These are phyloP conservation scores for Cotesia chilonis DNA, from an alignment of 1,140 invertebrate species.

Conservation along the genomic window DNA sequence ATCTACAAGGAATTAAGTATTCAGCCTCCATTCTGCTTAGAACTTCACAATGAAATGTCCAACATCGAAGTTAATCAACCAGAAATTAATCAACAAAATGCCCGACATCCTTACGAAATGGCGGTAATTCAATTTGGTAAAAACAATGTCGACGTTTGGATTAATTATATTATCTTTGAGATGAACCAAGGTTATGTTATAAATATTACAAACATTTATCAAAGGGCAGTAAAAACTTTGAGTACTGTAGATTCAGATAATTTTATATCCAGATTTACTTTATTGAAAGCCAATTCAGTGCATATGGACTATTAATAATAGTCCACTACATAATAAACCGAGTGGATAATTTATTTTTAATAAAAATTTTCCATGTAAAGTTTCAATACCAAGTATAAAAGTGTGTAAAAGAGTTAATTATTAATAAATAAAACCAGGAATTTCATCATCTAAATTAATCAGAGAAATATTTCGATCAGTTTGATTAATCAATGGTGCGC, in stretches of 20 bases:
- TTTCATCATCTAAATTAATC: constrained; percentile 70
- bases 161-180: constrained; percentile 70
- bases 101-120: constrained; percentile 62
- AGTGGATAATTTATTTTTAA: neutral
- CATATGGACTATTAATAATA: constrained; percentile 22
- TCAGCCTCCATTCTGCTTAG: constrained; percentile 60
- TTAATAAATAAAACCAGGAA: constrained; percentile 51
- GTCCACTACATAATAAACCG: too few species aligned
- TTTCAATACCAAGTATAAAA: neutral
- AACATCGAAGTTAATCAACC: constrained; percentile 64
- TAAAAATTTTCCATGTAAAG: neutral
- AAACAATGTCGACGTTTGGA: constrained; percentile 67
- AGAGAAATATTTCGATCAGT: constrained; percentile 73
- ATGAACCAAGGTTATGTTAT: constrained; percentile 62
- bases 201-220: constrained; percentile 61
- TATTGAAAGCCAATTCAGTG: constrained; percentile 47
- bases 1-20: constrained; percentile 58
- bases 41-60: constrained; percentile 67
- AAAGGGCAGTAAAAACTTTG: constrained; percentile 65
- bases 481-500: constrained; percentile 56
- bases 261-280: constrained; percentile 57
- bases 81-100: constrained; percentile 50
- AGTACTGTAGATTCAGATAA: constrained; percentile 50
- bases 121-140: constrained; percentile 66
- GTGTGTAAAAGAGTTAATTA: neutral